A percentile compares a stretch with the other conserved stretches of the same genome.
Evolutionary conservation across 2,113 vertebrate species (phyloP).

Genomic region (Fregetta grallaria): DNA sequence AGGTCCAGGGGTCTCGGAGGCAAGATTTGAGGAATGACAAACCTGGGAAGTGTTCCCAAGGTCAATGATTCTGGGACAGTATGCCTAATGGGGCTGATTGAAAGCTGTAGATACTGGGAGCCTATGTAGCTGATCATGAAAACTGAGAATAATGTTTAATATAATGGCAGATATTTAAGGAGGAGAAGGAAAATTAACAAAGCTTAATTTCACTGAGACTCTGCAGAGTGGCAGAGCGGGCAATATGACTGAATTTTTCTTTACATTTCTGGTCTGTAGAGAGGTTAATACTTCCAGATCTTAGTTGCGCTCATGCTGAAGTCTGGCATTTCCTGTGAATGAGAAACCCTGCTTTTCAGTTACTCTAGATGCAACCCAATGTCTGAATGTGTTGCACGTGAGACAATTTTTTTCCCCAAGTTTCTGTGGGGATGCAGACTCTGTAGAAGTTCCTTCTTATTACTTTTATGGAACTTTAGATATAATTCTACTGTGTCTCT

Average conservation of each 20-base stretch:
- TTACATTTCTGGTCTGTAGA: not conserved
- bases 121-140: not conserved
- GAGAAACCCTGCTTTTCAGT: not conserved
- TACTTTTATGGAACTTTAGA: not conserved
- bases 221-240: not conserved
- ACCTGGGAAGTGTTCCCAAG: not conserved
- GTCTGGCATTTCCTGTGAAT: not conserved
- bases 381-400: not conserved
- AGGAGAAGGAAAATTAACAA: not conserved
- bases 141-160: not conserved
- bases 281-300: not conserved
- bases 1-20: not conserved
- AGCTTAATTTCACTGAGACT: not conserved
- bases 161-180: not conserved
- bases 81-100: not conserved
- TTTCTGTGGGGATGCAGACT: not conserved
- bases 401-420: accelerated
- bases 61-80: not conserved
- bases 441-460: not conserved
- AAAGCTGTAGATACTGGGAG: not conserved
- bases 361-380: not conserved
- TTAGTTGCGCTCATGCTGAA: not conserved
- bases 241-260: not conserved
- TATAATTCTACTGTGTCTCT: not conserved
- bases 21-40: not conserved